Evolutionary conservation across 2,888 invertebrate species (phyloP).

Genomic region (Meiosimyza platycephala): DNA sequence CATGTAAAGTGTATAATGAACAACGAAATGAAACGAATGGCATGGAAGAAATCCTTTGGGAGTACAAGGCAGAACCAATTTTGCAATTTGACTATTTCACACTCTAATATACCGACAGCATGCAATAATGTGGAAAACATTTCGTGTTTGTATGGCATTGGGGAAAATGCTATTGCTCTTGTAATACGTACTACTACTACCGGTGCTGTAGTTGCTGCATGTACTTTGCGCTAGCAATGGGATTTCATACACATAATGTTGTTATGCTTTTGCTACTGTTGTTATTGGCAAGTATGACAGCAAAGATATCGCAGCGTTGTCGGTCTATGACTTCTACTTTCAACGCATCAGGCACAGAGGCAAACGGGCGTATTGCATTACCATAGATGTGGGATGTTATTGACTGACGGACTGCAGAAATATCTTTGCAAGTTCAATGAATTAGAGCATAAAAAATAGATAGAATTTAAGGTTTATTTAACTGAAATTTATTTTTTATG

Average conservation of each 20-base stretch:
- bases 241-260: conserved; percentile 8
- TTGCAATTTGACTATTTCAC: conserved; percentile 35
- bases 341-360: background rate
- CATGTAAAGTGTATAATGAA: conserved; percentile 13
- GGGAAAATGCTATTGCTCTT: conserved; percentile 19
- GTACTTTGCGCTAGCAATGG: conserved; percentile 9
- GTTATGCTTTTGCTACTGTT: background rate
- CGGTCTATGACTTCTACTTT: background rate
- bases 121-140: conserved; percentile 48
- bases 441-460: background rate
- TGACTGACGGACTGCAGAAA: conserved; percentile 8
- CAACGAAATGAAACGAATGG: conserved; percentile 12
- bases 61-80: conserved; percentile 34
- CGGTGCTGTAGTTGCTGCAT: background rate
- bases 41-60: conserved; percentile 28
- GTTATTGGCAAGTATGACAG: conserved; percentile 20
- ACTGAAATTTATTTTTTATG: no score
- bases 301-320: background rate
- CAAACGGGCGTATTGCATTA: conserved; percentile 11
- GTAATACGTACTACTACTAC: background rate
- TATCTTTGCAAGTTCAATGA: conserved; percentile 24
- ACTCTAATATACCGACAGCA: conserved; percentile 47
- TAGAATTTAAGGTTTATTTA: no score
- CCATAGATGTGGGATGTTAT: background rate
- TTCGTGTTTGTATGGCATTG: conserved; percentile 47